Conservation (phyloP, 2,797 vertebrate genomes). For the Babyrousa celebensis region DNA sequence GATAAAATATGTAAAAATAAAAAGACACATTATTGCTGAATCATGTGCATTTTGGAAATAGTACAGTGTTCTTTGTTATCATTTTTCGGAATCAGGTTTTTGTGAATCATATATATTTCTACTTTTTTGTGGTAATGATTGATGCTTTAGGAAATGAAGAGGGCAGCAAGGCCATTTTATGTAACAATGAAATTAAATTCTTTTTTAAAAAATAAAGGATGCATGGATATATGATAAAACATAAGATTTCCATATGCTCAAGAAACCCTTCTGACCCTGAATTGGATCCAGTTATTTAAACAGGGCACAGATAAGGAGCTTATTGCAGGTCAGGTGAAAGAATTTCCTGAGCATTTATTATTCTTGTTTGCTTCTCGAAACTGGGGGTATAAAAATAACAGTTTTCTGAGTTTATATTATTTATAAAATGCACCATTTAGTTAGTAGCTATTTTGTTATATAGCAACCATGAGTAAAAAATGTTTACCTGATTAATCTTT, state of each 20-base stretch:
- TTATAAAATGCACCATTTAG: conserved; percentile 13
- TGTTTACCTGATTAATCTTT: not conserved
- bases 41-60: conserved; percentile 64
- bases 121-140: conserved; percentile 1
- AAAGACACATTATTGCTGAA: not conserved
- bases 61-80: not conserved
- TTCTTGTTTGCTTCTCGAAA: conserved; percentile 62
- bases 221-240: conserved; percentile 50
- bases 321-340: conserved; percentile 42
- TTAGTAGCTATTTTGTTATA: conserved; percentile 43
- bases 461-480: not conserved
- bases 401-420: conserved; percentile 31
- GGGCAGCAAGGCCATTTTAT: conserved; percentile 42
- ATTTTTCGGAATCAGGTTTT: not conserved
- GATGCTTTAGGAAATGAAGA: conserved; percentile 54
- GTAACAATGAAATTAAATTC: conserved; percentile 58
- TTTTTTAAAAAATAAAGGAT: conserved; percentile 65
- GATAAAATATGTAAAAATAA: conserved; percentile 3
- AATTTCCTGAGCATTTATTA: conserved; percentile 58
- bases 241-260: conserved; percentile 65
- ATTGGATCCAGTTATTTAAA: conserved; percentile 79
- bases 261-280: conserved; percentile 76
- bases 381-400: conserved; percentile 15
- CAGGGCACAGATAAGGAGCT: conserved; percentile 63
- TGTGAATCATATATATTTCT: conserved; percentile 53